Evolutionary conservation across 2,113 vertebrate genomes (phyloP).

Genomic region (Ciconia stormi): DNA sequence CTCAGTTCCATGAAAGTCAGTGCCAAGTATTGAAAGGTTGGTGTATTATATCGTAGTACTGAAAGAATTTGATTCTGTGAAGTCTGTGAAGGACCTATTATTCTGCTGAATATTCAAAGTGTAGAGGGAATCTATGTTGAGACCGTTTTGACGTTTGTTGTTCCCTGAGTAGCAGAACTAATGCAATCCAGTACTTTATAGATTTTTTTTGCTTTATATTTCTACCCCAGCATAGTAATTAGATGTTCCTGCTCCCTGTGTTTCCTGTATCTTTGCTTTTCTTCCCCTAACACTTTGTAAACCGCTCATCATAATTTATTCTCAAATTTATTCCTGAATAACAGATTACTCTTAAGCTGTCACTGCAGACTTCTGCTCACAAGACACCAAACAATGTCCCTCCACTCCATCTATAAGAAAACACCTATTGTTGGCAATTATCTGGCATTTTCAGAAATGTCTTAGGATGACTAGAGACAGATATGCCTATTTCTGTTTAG

Average conservation of each 20-base stretch:
- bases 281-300: neutral
- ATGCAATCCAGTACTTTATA: neutral
- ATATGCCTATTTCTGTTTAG: neutral
- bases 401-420: neutral
- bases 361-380: neutral
- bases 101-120: slow-evolving; percentile 1
- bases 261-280: neutral
- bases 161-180: neutral
- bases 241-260: neutral
- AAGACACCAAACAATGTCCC: neutral
- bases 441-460: neutral
- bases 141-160: neutral
- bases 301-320: neutral
- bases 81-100: neutral
- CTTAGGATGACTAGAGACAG: neutral
- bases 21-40: neutral
- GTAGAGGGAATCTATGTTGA: neutral
- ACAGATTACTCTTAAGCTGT: neutral
- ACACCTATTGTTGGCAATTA: neutral
- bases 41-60: neutral
- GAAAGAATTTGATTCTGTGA: neutral
- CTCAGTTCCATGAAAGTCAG: neutral
- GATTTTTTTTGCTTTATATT: neutral
- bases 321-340: neutral
- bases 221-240: neutral